Evolutionary conservation across 2,888 invertebrate genomes (phyloP).

Genomic region (Caenorhabditis panamensis): DNA sequence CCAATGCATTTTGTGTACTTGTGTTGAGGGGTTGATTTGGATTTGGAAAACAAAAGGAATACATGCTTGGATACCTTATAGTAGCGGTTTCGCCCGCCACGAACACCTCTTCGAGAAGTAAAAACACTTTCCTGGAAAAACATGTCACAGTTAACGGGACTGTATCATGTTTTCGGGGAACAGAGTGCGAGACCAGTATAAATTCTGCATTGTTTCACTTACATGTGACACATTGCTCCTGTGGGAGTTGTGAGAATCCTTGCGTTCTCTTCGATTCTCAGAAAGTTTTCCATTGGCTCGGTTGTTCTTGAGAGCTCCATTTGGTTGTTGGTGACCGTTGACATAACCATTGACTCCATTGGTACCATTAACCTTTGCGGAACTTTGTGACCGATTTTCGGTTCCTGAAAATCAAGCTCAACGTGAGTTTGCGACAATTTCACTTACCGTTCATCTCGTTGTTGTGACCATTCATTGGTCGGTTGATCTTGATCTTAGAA

Average conservation of each 20-base stretch:
- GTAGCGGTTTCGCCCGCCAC: conserved; percentile 22
- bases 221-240: conserved; percentile 53
- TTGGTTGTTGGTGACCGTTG: conserved; percentile 12
- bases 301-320: conserved; percentile 12
- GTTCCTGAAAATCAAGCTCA: neutral
- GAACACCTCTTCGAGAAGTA: conserved; percentile 3
- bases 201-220: too few species aligned
- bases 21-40: neutral
- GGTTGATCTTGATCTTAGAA: conserved; percentile 15
- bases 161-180: neutral
- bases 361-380: neutral
- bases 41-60: neutral
- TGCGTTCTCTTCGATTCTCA: conserved; percentile 35
- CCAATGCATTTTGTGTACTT: neutral
- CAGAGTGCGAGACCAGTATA: neutral
- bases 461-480: neutral
- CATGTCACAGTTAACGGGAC: conserved; percentile 8
- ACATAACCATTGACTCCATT: conserved; percentile 1
- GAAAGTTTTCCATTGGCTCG: conserved; percentile 12
- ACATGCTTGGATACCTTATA: conserved; percentile 38
- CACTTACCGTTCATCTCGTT: conserved; percentile 23
- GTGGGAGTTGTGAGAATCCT: conserved; percentile 56
- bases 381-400: neutral
- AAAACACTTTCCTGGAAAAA: conserved; percentile 9
- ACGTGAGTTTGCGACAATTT: neutral